phyloP scores from a whole-genome alignment of 2,888 invertebrate genomes.

The Tricholauxania praeusta region DNA sequence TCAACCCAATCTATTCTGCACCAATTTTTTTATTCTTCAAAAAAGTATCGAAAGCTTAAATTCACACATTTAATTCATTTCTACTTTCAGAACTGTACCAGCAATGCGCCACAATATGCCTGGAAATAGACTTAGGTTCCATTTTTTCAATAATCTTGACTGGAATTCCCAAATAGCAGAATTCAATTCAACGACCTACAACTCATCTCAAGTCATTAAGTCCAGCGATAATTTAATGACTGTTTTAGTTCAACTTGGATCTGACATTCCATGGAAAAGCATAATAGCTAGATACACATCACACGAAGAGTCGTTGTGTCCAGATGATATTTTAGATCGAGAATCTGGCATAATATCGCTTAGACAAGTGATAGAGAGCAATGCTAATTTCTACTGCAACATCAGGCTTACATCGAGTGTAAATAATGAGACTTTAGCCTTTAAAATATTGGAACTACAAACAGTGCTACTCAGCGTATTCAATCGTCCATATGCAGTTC shows the following conservation, averaged over 20 bases:
- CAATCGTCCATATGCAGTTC: not conserved
- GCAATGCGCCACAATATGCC: too few species aligned
- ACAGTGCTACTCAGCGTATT: not conserved
- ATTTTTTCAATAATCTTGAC: slow-evolving; percentile 52
- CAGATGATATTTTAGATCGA: slow-evolving; percentile 59
- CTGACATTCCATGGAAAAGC: slow-evolving; percentile 70
- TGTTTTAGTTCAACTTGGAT: slow-evolving; percentile 68
- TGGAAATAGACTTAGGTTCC: slow-evolving; percentile 34
- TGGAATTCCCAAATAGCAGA: slow-evolving; percentile 60
- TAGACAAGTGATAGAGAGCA: not conserved
- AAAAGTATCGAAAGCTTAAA: too few species aligned
- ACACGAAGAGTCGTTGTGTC: slow-evolving; percentile 72
- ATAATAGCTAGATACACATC: slow-evolving; percentile 79
- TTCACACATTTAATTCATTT: too few species aligned
- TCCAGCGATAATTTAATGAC: slow-evolving; percentile 76
- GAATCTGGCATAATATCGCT: slow-evolving; percentile 64
- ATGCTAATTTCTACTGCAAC: slow-evolving; percentile 52
- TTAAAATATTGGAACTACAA: slow-evolving; percentile 47
- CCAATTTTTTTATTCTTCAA: too few species aligned
- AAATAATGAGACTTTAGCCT: slow-evolving; percentile 52
- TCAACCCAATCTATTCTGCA: too few species aligned
- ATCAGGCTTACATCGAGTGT: slow-evolving; percentile 47
- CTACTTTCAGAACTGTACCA: too few species aligned
- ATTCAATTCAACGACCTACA: slow-evolving; percentile 59
- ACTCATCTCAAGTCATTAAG: slow-evolving; percentile 68